Evolutionary conservation across 2,113 vertebrate genomes (phyloP).

Genomic region (Pimephales promelas): DNA sequence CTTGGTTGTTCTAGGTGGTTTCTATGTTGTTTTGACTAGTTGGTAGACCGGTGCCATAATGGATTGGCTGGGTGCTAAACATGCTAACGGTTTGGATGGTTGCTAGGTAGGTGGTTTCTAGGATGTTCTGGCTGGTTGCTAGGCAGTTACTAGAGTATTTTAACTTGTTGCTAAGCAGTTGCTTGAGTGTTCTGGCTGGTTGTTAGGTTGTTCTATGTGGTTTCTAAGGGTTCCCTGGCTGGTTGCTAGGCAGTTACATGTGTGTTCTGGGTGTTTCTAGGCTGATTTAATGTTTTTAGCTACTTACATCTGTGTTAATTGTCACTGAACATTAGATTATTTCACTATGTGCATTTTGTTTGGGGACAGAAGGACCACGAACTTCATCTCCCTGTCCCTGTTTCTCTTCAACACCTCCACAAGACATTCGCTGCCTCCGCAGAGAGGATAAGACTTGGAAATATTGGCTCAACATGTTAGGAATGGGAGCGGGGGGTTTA

Average conservation of each 20-base stretch:
- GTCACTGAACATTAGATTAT: background rate
- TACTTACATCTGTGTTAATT: background rate
- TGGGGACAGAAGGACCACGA: background rate
- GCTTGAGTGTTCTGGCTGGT: background rate
- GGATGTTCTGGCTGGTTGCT: background rate
- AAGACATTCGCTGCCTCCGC: constrained; percentile 13
- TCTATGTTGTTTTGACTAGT: background rate
- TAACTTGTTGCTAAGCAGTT: background rate
- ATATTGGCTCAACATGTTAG: background rate
- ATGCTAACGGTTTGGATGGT: background rate
- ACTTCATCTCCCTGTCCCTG: background rate
- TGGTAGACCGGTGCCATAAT: background rate
- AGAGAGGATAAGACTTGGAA: constrained; percentile 18
- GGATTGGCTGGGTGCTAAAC: background rate
- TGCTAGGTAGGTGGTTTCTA: background rate
- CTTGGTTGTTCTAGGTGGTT: background rate
- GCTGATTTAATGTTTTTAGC: background rate
- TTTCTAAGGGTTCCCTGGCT: background rate
- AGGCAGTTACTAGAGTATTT: background rate
- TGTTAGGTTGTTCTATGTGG: background rate
- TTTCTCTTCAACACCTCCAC: constrained; percentile 6
- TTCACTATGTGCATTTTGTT: background rate
- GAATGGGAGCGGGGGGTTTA: background rate
- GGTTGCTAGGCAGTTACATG: background rate
- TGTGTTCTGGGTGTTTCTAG: background rate